phyloP scores from a whole-genome alignment of 2,113 vertebrate genomes.

The Nycticebus coucang region DNA sequence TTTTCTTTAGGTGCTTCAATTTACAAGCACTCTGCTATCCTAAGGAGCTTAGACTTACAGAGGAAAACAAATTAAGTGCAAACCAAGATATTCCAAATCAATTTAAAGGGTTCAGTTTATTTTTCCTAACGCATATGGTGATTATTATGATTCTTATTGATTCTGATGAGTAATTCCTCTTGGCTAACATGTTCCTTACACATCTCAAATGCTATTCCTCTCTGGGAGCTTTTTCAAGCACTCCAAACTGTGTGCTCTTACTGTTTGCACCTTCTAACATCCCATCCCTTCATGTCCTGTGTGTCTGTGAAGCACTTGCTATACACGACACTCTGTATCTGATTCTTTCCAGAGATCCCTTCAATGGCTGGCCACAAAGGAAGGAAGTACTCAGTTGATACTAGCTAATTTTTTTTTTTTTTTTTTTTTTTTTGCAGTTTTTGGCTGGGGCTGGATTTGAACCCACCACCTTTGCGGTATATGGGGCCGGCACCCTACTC shows the following conservation, averaged over 20 bases:
- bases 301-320: not conserved
- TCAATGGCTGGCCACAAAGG: not conserved
- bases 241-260: not conserved
- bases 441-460: too few relatives aligned
- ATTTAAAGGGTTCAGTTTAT: not conserved
- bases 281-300: not conserved
- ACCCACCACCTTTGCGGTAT: too few relatives aligned
- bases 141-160: constrained; percentile 39
- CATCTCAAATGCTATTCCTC: not conserved
- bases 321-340: too few relatives aligned
- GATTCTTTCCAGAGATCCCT: not conserved
- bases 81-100: constrained; percentile 27
- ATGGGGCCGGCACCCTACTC: too few relatives aligned
- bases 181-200: not conserved
- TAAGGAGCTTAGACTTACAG: not conserved
- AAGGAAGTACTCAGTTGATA: not conserved
- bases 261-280: not conserved
- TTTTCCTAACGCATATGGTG: constrained; percentile 30
- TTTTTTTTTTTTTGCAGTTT: too few relatives aligned
- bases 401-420: not conserved
- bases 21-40: not conserved
- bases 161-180: constrained; percentile 15
- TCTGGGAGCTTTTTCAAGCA: not conserved
- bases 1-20: not conserved
- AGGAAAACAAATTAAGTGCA: not conserved